Evolutionary conservation across 2,797 vertebrate genomes (phyloP), one percentile per base, ranked within the genome.

Genomic region (Brotula barbata): DNA sequence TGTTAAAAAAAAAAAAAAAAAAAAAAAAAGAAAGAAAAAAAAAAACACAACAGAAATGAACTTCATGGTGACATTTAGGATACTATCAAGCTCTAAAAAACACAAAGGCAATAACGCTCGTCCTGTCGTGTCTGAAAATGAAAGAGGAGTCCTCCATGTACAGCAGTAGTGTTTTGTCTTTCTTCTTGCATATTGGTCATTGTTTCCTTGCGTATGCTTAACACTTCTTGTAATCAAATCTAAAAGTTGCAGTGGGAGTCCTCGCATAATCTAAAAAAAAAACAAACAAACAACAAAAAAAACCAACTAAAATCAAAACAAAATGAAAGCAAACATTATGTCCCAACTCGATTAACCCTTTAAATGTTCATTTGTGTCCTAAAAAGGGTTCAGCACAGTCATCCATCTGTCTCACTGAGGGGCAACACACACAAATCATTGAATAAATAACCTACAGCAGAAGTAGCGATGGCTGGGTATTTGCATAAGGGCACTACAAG

Each of bases 61-160:
- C 92, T 90, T 90, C 92, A 86, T 69, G 81, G 81, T 93, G 93
- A 95, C 93, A 92, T 90, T 90, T 80, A 88, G 71, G 88, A 91
- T 89, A 84, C 92, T 87, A 92, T 93, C 91, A 94, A 94, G 92
- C 93, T 90, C 25, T 4, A 91, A 91, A 77, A 82, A 68, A 76
- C 65, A 85, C 72, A 86, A 92, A 94, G 92, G 89, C 91, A 93
- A 90, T 84, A 92, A 91, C 91, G 78, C 73, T 80, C 70, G 54
- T 78, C 65, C 58, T 69, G 67, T 85, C 83, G 68, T 87, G 89
- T 78, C 73, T 78, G 66, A 71, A 81, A 78, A 82, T 64, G 66
- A 57, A 70, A 83, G n/a, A 78, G 72, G 66, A 63, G 71, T 62
- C 80, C 81, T 88, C 86, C 84, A 77, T 85, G 81, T 89, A 88